Evolutionary conservation across 2,888 invertebrate genomes (phyloP).

Genomic region (Periphyllus acericola): DNA sequence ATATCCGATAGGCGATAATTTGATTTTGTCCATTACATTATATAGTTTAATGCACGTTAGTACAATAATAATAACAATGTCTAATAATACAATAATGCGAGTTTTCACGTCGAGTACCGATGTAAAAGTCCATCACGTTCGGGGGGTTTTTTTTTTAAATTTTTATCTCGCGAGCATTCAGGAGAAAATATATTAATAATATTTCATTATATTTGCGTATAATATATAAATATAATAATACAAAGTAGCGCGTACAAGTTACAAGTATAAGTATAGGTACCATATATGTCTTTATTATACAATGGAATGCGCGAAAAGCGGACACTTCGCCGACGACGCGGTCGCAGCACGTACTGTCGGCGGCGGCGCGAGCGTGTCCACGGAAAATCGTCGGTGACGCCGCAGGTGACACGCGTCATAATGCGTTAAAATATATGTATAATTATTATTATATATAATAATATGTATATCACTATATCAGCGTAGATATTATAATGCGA

Average conservation of each 20-base stretch:
- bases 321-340: background rate
- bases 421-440: too few relatives aligned
- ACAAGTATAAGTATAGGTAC: background rate
- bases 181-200: slow-evolving; percentile 21
- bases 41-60: background rate
- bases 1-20: slow-evolving; percentile 38
- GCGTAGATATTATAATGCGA: too few relatives aligned
- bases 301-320: slow-evolving; percentile 6
- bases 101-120: background rate
- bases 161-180: background rate
- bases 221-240: background rate
- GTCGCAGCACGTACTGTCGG: background rate
- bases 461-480: background rate
- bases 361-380: slow-evolving; percentile 5
- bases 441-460: background rate
- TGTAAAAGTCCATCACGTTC: slow-evolving; percentile 11
- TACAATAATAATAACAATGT: slow-evolving; percentile 6
- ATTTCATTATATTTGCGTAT: background rate
- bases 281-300: background rate
- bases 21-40: slow-evolving; percentile 26
- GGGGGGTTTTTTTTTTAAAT: background rate
- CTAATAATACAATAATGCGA: slow-evolving; percentile 26
- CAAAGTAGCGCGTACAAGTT: too few relatives aligned
- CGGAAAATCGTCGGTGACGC: slow-evolving; percentile 31
- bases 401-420: background rate